A percentile compares a stretch with the other conserved stretches of the same genome.
phyloP scores from a whole-genome alignment of 2,113 vertebrate species.

The Cebus imitator region DNA sequence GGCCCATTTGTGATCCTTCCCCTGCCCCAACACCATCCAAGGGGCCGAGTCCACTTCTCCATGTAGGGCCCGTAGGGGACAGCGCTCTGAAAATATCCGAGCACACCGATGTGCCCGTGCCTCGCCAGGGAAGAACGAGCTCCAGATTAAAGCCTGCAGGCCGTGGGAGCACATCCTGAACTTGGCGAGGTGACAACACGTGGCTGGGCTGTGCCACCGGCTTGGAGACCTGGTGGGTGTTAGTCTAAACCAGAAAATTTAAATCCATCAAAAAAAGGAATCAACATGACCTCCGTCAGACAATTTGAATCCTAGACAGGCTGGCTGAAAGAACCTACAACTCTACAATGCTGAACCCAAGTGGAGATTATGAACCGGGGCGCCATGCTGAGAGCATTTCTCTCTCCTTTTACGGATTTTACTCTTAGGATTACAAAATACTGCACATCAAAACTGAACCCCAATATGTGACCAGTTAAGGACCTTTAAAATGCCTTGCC shows the following conservation, averaged over 20 bases:
- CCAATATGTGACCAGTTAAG: not conserved
- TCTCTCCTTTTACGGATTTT: not conserved
- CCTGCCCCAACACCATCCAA: not conserved
- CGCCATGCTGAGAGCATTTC: not conserved
- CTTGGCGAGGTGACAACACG: not conserved
- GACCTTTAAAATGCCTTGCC: not conserved
- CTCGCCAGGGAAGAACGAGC: not conserved
- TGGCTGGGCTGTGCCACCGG: no score
- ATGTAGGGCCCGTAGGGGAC: not conserved
- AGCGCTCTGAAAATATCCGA: no score
- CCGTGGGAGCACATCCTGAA: not conserved
- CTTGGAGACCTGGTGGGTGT: not conserved
- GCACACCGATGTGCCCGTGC: accelerated
- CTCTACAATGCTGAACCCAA: not conserved
- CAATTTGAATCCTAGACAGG: not conserved
- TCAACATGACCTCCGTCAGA: not conserved
- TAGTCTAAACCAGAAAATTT: not conserved
- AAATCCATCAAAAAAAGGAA: not conserved
- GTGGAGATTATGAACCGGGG: not conserved
- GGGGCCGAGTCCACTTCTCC: not conserved
- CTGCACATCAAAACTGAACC: not conserved
- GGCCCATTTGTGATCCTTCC: not conserved
- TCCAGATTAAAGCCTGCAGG: not conserved
- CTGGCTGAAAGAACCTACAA: not conserved
- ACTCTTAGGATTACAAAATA: not conserved